Percentiles rank a stretch among this genome's conserved stretches.
Conservation (phyloP, 2,797 vertebrate species). For the Dendrocincla tyrannina region DNA sequence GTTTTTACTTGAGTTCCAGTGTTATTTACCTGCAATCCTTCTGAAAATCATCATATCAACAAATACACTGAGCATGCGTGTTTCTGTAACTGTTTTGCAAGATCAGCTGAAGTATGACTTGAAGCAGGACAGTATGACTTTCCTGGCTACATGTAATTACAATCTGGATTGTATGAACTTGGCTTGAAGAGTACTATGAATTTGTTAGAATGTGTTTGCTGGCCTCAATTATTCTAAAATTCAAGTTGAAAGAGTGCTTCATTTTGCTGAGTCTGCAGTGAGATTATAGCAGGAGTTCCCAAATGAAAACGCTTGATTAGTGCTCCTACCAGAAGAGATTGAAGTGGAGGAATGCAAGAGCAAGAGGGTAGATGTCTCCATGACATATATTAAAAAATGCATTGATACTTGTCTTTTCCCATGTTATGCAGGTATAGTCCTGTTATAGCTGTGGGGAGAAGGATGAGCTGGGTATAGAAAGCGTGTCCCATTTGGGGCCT, state of each 20-base stretch:
- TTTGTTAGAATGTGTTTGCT: background rate
- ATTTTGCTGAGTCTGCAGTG: background rate
- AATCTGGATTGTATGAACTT: background rate
- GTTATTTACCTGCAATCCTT: slow-evolving; percentile 48
- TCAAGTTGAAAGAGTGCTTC: background rate
- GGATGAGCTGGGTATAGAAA: background rate
- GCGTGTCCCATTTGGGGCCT: fast-evolving
- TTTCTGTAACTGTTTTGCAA: background rate
- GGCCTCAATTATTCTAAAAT: background rate
- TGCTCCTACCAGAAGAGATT: background rate
- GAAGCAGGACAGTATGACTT: background rate
- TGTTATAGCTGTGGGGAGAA: background rate
- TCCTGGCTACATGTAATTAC: background rate
- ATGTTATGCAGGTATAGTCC: fast-evolving
- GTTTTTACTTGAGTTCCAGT: background rate
- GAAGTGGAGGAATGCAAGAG: background rate
- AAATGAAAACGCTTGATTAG: background rate
- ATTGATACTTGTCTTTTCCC: background rate
- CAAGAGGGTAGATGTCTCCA: background rate
- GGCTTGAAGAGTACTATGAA: background rate
- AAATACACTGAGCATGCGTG: background rate
- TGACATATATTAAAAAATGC: background rate
- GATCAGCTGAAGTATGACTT: no score
- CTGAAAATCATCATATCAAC: background rate
- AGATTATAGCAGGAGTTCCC: background rate